phyloP scores from a whole-genome alignment of 2,888 invertebrate species.

The Microplitis manilae region DNA sequence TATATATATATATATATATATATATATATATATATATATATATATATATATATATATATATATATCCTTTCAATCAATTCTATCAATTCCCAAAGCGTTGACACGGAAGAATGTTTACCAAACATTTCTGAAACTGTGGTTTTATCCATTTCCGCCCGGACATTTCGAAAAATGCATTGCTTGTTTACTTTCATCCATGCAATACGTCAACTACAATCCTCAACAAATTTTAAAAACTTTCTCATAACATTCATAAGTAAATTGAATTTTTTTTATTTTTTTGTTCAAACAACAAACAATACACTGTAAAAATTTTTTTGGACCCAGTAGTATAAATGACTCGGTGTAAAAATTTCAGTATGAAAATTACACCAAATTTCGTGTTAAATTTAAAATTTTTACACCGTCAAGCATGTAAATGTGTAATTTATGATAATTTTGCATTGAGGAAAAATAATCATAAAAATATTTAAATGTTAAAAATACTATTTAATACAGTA shows the following conservation, averaged over 20 bases:
- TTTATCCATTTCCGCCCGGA: constrained; percentile 35
- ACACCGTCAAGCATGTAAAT: too few relatives aligned
- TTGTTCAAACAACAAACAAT: not conserved
- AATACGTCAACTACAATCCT: constrained; percentile 64
- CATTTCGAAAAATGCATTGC: constrained; percentile 53
- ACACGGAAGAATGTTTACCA: constrained; percentile 42
- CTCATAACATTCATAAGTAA: constrained; percentile 53
- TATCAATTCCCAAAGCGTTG: constrained; percentile 33
- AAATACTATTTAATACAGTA: too few relatives aligned
- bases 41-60: not conserved
- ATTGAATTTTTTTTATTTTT: not conserved
- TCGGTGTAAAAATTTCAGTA: too few relatives aligned
- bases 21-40: not conserved
- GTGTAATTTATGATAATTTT: too few relatives aligned
- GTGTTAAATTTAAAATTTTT: too few relatives aligned
- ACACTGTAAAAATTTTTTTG: too few relatives aligned
- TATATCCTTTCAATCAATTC: constrained; percentile 29
- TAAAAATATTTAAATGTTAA: too few relatives aligned
- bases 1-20: too few relatives aligned
- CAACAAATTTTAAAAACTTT: constrained; percentile 36
- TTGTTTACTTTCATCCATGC: constrained; percentile 69
- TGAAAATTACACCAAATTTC: too few relatives aligned
- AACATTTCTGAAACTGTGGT: constrained; percentile 43
- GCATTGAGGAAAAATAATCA: too few relatives aligned
- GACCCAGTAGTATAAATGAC: too few relatives aligned